phyloP scores from a whole-genome alignment of 2,797 vertebrate genomes.

The Diglossa cyanea region DNA sequence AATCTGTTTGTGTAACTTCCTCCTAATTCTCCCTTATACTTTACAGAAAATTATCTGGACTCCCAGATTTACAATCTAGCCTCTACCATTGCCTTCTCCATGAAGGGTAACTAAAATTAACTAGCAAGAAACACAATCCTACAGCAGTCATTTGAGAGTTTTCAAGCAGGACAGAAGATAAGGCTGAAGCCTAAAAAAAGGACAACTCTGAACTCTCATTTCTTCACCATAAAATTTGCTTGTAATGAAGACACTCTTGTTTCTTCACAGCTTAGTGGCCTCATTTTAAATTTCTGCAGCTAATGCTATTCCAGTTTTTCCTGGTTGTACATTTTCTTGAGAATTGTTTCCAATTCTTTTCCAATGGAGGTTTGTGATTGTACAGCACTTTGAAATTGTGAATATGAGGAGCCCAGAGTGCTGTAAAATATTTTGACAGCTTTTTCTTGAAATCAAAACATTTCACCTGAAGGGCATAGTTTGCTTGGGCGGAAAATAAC shows the following conservation, averaged over 20 bases:
- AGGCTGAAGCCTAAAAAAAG: background rate
- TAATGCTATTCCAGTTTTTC: background rate
- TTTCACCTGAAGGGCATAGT: slow-evolving; percentile 27
- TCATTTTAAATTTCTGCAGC: background rate
- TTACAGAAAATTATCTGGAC: background rate
- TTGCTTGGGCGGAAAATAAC: slow-evolving; percentile 33
- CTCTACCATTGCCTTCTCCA: background rate
- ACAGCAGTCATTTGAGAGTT: background rate
- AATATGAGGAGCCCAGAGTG: background rate
- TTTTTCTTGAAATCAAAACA: slow-evolving; percentile 14
- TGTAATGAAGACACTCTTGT: background rate
- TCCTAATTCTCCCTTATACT: background rate
- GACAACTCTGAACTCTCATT: background rate
- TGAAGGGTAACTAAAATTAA: background rate
- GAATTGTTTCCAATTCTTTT: background rate
- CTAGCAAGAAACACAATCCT: background rate
- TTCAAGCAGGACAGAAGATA: background rate
- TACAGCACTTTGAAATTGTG: background rate
- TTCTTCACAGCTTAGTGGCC: background rate
- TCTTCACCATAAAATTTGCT: background rate
- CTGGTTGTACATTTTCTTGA: background rate
- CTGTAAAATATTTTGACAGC: background rate
- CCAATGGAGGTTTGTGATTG: background rate
- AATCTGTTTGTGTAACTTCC: background rate
- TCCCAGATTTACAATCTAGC: background rate